These are phyloP conservation scores for Poeciliopsis prolifica DNA, from an alignment of 2,113 vertebrate genomes.

Conservation along the genomic window DNA sequence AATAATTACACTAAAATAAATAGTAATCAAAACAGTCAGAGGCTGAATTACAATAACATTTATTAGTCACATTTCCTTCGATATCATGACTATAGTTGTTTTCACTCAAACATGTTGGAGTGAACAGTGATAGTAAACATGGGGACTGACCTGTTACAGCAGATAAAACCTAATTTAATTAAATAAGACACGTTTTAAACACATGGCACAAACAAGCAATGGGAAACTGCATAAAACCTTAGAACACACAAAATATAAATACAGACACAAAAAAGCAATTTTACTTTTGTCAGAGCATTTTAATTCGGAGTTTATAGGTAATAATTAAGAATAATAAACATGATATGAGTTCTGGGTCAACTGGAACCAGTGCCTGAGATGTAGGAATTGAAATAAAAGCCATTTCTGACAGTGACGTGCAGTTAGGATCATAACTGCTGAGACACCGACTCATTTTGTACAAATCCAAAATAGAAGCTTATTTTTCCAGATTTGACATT, in stretches of 20 bases:
- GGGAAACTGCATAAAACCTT: not conserved
- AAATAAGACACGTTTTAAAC: not conserved
- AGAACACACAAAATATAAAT: not conserved
- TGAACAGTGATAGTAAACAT: not conserved
- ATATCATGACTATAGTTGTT: not conserved
- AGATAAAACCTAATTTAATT: not conserved
- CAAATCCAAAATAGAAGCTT: too few relatives aligned
- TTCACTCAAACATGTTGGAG: constrained; percentile 1
- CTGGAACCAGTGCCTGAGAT: not conserved
- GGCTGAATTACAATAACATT: not conserved
- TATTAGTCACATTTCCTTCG: constrained; percentile 56
- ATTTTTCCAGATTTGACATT: too few relatives aligned
- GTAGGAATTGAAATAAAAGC: not conserved
- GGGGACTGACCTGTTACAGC: not conserved
- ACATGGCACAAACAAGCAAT: not conserved
- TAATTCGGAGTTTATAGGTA: not conserved
- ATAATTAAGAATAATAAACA: not conserved
- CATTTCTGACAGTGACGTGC: not conserved
- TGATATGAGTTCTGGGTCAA: not conserved
- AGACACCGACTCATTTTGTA: too few relatives aligned
- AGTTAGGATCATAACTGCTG: too few relatives aligned
- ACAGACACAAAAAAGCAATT: not conserved
- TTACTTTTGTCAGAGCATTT: not conserved
- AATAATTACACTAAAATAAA: not conserved
- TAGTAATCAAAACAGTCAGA: too few relatives aligned